These are phyloP conservation scores for Nomada goodeniana DNA, from an alignment of 2,888 invertebrate species.

Conservation along the genomic window DNA sequence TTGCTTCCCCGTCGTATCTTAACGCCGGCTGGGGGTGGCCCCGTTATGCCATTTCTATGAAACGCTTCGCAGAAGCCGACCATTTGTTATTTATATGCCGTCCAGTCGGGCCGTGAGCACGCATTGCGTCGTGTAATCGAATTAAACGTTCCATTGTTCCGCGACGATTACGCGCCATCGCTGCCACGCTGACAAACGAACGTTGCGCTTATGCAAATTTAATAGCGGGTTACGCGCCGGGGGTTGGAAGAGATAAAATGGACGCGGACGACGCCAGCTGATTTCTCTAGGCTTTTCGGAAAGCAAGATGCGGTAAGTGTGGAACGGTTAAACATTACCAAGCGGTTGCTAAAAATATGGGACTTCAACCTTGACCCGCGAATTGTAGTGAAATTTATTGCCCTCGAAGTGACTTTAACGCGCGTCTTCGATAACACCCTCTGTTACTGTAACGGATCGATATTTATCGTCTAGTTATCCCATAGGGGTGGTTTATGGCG, in stretches of 20 bases:
- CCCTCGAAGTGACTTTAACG: conserved; percentile 73
- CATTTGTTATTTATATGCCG: conserved; percentile 61
- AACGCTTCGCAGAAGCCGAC: conserved; percentile 52
- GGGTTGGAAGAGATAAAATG: background rate
- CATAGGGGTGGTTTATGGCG: conserved; percentile 42
- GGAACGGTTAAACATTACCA: conserved; percentile 17
- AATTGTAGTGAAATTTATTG: conserved; percentile 67
- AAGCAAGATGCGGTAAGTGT: background rate
- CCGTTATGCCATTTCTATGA: conserved; percentile 32
- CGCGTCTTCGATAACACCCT: conserved; percentile 73
- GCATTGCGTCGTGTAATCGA: conserved; percentile 51
- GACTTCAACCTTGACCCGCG: conserved; percentile 69
- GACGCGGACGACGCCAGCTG: background rate
- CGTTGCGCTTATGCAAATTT: conserved; percentile 2
- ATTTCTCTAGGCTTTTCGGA: background rate
- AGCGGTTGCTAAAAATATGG: conserved; percentile 44
- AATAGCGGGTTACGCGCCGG: no score
- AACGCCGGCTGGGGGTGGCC: conserved; percentile 52
- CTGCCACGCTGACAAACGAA: background rate
- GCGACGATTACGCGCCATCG: conserved; percentile 35
- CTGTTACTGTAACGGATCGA: conserved; percentile 64
- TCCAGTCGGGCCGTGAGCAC: conserved; percentile 14
- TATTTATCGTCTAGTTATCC: conserved; percentile 71
- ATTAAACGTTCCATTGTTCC: conserved; percentile 43
- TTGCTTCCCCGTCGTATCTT: conserved; percentile 74